Base-by-base conservation (phyloP, 1,140 invertebrate genomes). In the Daktulosphaira vitifoliae region DNA sequence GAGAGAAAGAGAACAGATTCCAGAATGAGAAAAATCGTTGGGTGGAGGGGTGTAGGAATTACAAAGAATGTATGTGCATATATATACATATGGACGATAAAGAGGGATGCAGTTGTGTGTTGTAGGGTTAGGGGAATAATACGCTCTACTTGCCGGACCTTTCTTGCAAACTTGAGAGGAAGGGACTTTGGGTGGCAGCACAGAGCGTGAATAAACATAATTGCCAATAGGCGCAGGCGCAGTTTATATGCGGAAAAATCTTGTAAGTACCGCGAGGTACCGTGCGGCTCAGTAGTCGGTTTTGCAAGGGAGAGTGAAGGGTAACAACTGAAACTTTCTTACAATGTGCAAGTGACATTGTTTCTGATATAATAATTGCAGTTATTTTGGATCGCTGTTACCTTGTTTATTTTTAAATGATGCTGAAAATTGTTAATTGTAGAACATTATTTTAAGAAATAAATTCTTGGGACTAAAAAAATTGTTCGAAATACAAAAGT, bases 141-240 rank as follows among this genome's bases (percentile, higher is more conserved):
- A 62, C 56, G 42, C 26, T 39, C 42, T 22, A 48, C 56, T 25
- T 62, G 42, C 8, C 18, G 39, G 56, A 46, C 42, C 18, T 48
- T 62, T 62, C 7, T 49, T 23, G 39, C 16, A n/a, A 39, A 23
- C 18, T 59, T 22, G 18, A 18, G 54, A 39, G 22, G 23, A 37
- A 20, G 11, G 38, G 52, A 22, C 39, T 5, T 11, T 2, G 38
- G 52, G 39, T n/a, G 39, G 39, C 23, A 5, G 54, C 38, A 26
- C 25, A n/a, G 54, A 46, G 54, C 56, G 56, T 62, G 56, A 62
- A 62, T 62, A 62, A 48, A 48, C 42, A 62, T 62, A 62, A 62
- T 62, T 62, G 56, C 20, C 39, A 39, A 23, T 15, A 15, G 39
- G 54, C 54, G 54, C 54, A 59, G 18, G 54, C 54, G 54, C 39